Percentiles rank a stretch among this genome's conserved stretches.
These are phyloP conservation scores for Pachydiplax longipennis DNA, from an alignment of 2,888 invertebrate species.

Conservation along the genomic window DNA sequence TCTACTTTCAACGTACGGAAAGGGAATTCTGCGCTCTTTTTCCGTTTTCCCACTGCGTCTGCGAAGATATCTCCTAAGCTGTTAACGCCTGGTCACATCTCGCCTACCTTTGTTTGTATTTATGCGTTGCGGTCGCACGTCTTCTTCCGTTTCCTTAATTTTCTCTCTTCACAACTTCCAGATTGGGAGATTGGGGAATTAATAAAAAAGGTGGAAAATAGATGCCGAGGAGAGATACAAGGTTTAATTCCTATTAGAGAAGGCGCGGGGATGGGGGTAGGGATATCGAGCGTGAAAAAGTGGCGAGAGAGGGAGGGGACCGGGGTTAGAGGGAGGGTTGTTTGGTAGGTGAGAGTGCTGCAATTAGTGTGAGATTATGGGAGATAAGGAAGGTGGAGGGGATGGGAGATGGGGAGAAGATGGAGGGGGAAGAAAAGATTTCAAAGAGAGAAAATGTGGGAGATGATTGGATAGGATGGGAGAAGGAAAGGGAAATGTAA, in stretches of 20 bases:
- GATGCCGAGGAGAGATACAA: not conserved
- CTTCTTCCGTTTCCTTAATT: not conserved
- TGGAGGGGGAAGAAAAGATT: not conserved
- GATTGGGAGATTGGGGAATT: too few relatives aligned
- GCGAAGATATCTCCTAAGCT: not conserved
- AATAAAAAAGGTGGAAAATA: not conserved
- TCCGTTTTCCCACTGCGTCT: not conserved
- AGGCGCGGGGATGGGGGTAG: not conserved
- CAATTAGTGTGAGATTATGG: constrained; percentile 29
- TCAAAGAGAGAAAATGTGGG: not conserved
- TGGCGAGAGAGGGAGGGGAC: not conserved
- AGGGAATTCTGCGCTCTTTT: not conserved
- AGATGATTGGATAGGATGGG: not conserved
- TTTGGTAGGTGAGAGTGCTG: constrained; percentile 16
- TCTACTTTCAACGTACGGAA: not conserved
- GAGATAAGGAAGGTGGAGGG: not conserved
- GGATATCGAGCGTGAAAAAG: constrained; percentile 21
- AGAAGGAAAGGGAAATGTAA: not conserved
- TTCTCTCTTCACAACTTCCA: not conserved
- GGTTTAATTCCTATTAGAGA: constrained; percentile 26
- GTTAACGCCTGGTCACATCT: not conserved
- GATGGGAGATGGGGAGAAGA: not conserved
- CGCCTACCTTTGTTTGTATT: not conserved
- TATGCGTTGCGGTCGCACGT: not conserved
- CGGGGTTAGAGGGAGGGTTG: not conserved